These are phyloP conservation scores for Catocala fraxini DNA, from an alignment of 2,888 invertebrate genomes.

Conservation along the genomic window DNA sequence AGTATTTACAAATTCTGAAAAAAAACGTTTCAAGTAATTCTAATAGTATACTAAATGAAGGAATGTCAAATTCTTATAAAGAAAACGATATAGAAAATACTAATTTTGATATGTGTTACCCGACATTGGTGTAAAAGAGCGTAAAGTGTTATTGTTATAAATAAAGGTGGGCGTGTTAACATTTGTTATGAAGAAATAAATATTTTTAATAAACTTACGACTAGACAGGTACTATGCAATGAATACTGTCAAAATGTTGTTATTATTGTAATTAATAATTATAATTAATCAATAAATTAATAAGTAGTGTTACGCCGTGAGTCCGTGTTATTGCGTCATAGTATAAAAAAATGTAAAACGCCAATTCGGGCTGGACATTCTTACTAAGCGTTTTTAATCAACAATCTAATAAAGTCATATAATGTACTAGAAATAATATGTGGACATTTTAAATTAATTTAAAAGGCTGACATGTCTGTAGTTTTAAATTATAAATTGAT, in stretches of 20 bases:
- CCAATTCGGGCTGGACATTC: constrained; percentile 8
- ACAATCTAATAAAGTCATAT: constrained; percentile 3
- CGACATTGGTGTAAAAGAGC: constrained; percentile 13
- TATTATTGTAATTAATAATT: constrained; percentile 25
- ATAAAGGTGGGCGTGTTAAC: constrained; percentile 65
- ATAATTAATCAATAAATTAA: constrained; percentile 43
- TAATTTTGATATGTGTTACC: constrained; percentile 37
- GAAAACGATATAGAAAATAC: constrained; percentile 30
- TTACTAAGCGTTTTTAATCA: neutral
- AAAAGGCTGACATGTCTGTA: too few relatives aligned
- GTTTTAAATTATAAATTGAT: too few relatives aligned
- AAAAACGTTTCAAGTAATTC: constrained; percentile 51
- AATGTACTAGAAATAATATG: constrained; percentile 16
- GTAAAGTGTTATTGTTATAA: constrained; percentile 26
- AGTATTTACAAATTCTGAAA: constrained; percentile 60
- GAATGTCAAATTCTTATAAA: constrained; percentile 69
- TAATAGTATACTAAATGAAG: constrained; percentile 72
- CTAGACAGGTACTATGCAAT: constrained; percentile 86
- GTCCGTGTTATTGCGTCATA: constrained; percentile 24
- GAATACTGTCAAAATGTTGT: constrained; percentile 76
- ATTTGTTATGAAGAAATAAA: constrained; percentile 53
- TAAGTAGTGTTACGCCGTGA: constrained; percentile 52
- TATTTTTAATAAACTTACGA: constrained; percentile 72
- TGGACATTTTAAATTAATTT: constrained; percentile 12
- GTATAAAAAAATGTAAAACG: constrained; percentile 13